These are phyloP conservation scores for Oreocharis arfaki DNA, from an alignment of 2,113 vertebrate species.

Conservation along the genomic window DNA sequence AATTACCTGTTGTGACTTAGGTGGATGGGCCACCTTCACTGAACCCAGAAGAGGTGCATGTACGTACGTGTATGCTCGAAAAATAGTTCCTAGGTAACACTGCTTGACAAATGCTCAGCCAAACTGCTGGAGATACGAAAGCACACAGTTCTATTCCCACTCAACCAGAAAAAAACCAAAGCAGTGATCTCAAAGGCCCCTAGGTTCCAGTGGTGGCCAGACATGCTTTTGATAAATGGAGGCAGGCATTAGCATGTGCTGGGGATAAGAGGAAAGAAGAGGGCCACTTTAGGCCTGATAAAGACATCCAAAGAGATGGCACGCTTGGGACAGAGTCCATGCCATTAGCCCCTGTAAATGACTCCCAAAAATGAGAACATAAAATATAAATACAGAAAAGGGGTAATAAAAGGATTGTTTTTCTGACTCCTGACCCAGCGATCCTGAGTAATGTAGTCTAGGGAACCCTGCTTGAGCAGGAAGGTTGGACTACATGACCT, in stretches of 20 bases:
- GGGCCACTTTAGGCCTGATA: accelerated
- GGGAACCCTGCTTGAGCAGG: background rate
- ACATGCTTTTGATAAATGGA: background rate
- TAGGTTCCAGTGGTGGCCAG: background rate
- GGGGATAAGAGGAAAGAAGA: background rate
- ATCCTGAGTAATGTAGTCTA: background rate
- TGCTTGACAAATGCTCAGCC: background rate
- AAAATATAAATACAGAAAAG: background rate
- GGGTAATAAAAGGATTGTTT: background rate
- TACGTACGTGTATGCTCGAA: too few species aligned
- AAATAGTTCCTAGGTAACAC: background rate
- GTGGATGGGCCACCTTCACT: too few species aligned
- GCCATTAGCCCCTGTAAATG: background rate
- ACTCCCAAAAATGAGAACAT: background rate
- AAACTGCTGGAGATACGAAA: background rate
- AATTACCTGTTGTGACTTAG: too few species aligned
- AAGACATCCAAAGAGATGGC: background rate
- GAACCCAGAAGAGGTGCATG: too few species aligned
- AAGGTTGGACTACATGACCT: background rate
- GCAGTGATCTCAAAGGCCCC: background rate
- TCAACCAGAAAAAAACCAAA: background rate
- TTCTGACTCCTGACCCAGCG: accelerated
- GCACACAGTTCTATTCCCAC: background rate
- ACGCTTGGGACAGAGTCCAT: background rate
- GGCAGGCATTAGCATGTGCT: background rate